A percentile compares a stretch with the other conserved stretches of the same genome.
These are phyloP conservation scores for Stomatorhinus ivindoensis DNA, from an alignment of 2,113 vertebrate genomes.

Conservation along the genomic window DNA sequence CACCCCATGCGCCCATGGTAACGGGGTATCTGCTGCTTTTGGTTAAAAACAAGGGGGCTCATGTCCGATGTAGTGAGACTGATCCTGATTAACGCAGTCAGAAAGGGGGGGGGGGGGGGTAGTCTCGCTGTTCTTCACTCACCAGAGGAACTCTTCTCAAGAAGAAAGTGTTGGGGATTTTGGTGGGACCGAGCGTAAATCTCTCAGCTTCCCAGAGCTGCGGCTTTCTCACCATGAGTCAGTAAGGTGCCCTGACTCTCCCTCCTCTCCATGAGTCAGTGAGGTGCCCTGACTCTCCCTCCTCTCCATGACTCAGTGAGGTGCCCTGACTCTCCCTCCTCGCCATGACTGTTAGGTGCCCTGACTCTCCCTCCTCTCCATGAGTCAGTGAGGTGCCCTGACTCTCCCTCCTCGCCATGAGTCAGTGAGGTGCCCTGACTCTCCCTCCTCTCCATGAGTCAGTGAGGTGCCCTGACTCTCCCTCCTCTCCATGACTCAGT, in stretches of 20 bases:
- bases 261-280: not conserved
- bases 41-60: not conserved
- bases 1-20: not conserved
- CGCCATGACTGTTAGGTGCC: not conserved
- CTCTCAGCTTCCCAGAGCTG: not conserved
- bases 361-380: not conserved
- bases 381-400: not conserved
- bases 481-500: no score
- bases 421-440: not conserved
- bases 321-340: not conserved
- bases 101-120: not conserved
- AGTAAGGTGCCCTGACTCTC: not conserved
- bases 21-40: not conserved
- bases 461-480: not conserved
- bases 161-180: not conserved
- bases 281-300: not conserved
- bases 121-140: not conserved
- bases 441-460: not conserved
- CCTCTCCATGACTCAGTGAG: no score
- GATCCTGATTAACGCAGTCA: not conserved
- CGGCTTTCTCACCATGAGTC: not conserved
- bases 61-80: not conserved
- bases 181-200: not conserved
- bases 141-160: not conserved
- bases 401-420: not conserved